Percentiles rank a stretch among this genome's conserved stretches.
Conservation (phyloP, 1,140 invertebrate genomes). For the Himalopsyche phryganea region DNA sequence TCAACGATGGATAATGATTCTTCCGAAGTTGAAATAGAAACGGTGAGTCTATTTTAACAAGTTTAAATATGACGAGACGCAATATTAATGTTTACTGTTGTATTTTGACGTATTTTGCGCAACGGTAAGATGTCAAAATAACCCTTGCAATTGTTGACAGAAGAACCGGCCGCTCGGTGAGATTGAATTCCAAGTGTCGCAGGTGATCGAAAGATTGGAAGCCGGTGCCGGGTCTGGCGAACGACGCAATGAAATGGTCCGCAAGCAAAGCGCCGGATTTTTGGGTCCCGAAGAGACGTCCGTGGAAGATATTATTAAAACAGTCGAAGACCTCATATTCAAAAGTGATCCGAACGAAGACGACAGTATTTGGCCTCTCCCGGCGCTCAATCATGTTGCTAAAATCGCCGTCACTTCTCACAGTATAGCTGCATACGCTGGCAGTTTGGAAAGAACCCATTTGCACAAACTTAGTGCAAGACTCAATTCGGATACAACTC, state of each 20-base stretch:
- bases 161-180: slow-evolving; percentile 52
- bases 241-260: slow-evolving; percentile 36
- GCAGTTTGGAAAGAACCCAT: slow-evolving; percentile 61
- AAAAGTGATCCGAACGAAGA: slow-evolving; percentile 26
- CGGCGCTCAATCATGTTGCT: slow-evolving; percentile 43
- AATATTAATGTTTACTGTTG: neutral
- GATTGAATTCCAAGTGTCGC: slow-evolving; percentile 64
- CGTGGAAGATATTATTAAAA: slow-evolving; percentile 47
- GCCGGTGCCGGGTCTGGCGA: slow-evolving; percentile 53
- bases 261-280: slow-evolving; percentile 45
- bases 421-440: slow-evolving; percentile 65
- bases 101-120: neutral
- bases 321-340: slow-evolving; percentile 27
- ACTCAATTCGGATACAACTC: slow-evolving; percentile 65
- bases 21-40: slow-evolving; percentile 7
- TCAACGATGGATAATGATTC: slow-evolving; percentile 16
- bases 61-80: neutral
- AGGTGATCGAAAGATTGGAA: slow-evolving; percentile 62
- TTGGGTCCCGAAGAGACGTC: slow-evolving; percentile 47
- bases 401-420: slow-evolving; percentile 65
- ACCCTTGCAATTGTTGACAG: slow-evolving; percentile 32
- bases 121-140: slow-evolving; percentile 8
- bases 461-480: slow-evolving; percentile 63
- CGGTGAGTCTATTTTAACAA: slow-evolving; percentile 1
- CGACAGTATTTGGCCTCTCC: slow-evolving; percentile 26